Evolutionary conservation across 2,797 vertebrate species (phyloP), one percentile per base, ranked within the genome.

Genomic region (Protosalanx chinensis): DNA sequence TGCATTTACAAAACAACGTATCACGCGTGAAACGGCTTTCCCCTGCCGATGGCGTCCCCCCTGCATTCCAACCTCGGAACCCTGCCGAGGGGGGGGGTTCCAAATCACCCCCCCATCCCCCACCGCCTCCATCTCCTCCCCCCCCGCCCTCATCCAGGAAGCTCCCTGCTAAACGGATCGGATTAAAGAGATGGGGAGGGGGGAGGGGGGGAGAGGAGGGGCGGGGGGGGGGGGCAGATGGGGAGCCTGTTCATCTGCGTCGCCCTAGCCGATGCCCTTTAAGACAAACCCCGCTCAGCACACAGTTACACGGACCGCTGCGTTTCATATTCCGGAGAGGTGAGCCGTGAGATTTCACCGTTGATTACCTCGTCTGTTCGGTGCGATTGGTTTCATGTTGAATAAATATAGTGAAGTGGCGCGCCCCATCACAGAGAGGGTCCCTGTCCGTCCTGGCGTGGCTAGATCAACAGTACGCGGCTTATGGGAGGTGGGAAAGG

Each of bases 301-400:
- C 88, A 90, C 79, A 83, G 85, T 88, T 91, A 89, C 81, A 88
- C 82, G 89, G 85, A 79, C 83, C 86, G 86, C 80, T 85, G 85
- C 91, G 89, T 86, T 88, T 89, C 84, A 87, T 90, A 88, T 90
- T 90, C 86, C 85, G 60, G 77, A 3, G 81, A 85, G 87, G 83
- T 80, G 83, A 86, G 80, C 74, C 79, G 87, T 86, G 82, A 69
- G 88, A 89, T 92, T 91, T 91, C 86, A 90, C 87, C 70, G 85
- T 84, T 90, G 90, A 92, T 93, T 92, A 87, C 87, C 87, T 85
- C 82, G 72, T 85, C 83, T 86, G 86, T 91, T 89, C 80, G 72
- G 72, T 77, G 72, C 72, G 86, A 91, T 90, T 91, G 87, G 85
- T 90, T 91, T 81, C 85, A 85, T 70, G 84, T 81, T 88, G 73